Percentiles rank a stretch among this genome's conserved stretches.
Conservation (phyloP, 2,113 vertebrate species). For the Nesogale talazaci region DNA sequence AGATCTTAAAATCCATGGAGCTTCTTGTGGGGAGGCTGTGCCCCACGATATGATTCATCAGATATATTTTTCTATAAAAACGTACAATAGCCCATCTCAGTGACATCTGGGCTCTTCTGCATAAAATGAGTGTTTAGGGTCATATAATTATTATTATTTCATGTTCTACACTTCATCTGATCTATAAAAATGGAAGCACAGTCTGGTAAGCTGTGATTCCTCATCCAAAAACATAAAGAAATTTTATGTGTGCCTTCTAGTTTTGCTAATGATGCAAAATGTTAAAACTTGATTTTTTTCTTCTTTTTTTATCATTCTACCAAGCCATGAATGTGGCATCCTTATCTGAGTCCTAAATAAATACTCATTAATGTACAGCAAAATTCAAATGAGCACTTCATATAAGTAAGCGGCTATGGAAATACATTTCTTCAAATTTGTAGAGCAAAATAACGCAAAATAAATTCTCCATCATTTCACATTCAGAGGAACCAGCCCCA, state of each 20-base stretch:
- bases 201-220: neutral
- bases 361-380: neutral
- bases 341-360: conserved; percentile 50
- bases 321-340: neutral
- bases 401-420: conserved; percentile 38
- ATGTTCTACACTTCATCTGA: neutral
- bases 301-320: neutral
- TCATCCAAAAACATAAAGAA: conserved; percentile 3
- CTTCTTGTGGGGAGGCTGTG: conserved; percentile 37
- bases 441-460: conserved; percentile 29
- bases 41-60: conserved; percentile 22
- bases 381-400: conserved; percentile 11
- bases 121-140: conserved; percentile 32
- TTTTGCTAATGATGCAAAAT: conserved; percentile 69
- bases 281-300: neutral
- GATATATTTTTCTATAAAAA: conserved; percentile 59
- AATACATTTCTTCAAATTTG: conserved; percentile 26
- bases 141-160: conserved; percentile 57
- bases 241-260: conserved; percentile 38
- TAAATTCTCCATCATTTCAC: conserved; percentile 41
- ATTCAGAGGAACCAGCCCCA: conserved; percentile 40
- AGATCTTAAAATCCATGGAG: conserved; percentile 56
- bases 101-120: conserved; percentile 43
- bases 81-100: neutral
- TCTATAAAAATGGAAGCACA: conserved; percentile 51